A percentile compares a stretch with the other conserved stretches of the same genome.
Evolutionary conservation across 2,888 invertebrate genomes (phyloP).

Genomic region (Eumacrocentrus americanus): DNA sequence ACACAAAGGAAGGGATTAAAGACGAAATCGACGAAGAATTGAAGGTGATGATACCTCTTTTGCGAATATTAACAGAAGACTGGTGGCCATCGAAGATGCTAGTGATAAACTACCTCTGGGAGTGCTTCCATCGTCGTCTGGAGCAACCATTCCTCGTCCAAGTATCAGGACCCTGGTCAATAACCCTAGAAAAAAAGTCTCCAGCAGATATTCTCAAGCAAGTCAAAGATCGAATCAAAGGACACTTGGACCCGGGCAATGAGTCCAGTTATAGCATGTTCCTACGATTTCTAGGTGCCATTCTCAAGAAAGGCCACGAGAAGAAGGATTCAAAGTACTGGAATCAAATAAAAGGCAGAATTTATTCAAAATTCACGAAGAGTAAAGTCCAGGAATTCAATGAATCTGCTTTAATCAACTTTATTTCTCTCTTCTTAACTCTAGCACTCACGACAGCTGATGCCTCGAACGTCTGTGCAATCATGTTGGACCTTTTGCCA

Average conservation of each 20-base stretch:
- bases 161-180: constrained; percentile 58
- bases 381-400: constrained; percentile 65
- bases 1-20: constrained; percentile 53
- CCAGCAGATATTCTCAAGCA: constrained; percentile 54
- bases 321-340: constrained; percentile 54
- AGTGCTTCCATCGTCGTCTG: constrained; percentile 66
- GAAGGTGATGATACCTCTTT: constrained; percentile 60
- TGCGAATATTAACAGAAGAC: constrained; percentile 60
- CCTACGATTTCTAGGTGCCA: constrained; percentile 59
- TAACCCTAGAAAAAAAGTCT: constrained; percentile 60
- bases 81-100: constrained; percentile 61
- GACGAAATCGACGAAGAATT: constrained; percentile 63
- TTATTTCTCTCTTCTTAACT: constrained; percentile 62
- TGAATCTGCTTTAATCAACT: constrained; percentile 66
- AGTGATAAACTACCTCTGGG: constrained; percentile 65
- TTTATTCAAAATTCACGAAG: constrained; percentile 67
- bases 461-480: constrained; percentile 54
- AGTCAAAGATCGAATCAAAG: constrained; percentile 56
- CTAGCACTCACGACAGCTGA: constrained; percentile 61
- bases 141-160: constrained; percentile 64
- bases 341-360: constrained; percentile 66
- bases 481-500: constrained; percentile 54
- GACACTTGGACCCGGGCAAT: constrained; percentile 44
- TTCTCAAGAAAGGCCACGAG: constrained; percentile 51
- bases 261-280: constrained; percentile 64